These are phyloP conservation scores for Semaprochilodus insignis DNA, from an alignment of 2,797 vertebrate genomes.

Conservation along the genomic window DNA sequence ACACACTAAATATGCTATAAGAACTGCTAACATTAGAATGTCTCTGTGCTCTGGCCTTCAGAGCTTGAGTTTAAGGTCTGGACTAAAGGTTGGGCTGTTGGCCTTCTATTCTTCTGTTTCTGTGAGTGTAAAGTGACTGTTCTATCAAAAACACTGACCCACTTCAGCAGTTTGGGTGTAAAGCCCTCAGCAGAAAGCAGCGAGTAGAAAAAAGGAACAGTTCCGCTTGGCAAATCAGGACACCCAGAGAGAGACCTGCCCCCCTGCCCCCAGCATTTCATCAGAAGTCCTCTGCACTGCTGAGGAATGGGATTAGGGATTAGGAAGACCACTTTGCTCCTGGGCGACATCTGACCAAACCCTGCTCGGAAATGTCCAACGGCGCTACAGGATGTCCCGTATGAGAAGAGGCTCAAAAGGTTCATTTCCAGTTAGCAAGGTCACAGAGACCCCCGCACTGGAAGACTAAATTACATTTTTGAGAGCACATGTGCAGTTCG, in stretches of 20 bases:
- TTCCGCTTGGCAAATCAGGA: slow-evolving; percentile 54
- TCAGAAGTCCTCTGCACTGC: slow-evolving; percentile 22
- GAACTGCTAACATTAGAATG: too few species aligned
- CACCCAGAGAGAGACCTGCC: slow-evolving; percentile 39
- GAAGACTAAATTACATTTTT: slow-evolving; percentile 49
- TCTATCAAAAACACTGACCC: slow-evolving; percentile 49
- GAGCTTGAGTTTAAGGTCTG: background rate
- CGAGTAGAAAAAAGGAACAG: slow-evolving; percentile 34
- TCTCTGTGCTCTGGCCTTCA: background rate
- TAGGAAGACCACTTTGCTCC: slow-evolving; percentile 34
- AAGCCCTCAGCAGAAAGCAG: slow-evolving; percentile 25
- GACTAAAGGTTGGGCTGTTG: background rate
- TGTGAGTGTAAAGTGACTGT: slow-evolving; percentile 8
- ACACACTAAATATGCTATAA: too few species aligned
- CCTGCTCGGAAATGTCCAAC: slow-evolving; percentile 12
- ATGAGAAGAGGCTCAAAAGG: slow-evolving; percentile 28
- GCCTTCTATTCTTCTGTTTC: slow-evolving; percentile 27
- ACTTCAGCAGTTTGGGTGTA: slow-evolving; percentile 47
- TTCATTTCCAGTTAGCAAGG: slow-evolving; percentile 50
- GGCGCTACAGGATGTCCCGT: slow-evolving; percentile 28
- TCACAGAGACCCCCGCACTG: slow-evolving; percentile 32
- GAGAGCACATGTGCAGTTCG: slow-evolving; percentile 8
- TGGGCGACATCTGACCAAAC: slow-evolving; percentile 34
- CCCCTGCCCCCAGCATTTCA: slow-evolving; percentile 26
- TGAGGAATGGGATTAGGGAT: slow-evolving; percentile 47